Conservation (phyloP, 2,888 invertebrate species). For the Protonemura montana region DNA sequence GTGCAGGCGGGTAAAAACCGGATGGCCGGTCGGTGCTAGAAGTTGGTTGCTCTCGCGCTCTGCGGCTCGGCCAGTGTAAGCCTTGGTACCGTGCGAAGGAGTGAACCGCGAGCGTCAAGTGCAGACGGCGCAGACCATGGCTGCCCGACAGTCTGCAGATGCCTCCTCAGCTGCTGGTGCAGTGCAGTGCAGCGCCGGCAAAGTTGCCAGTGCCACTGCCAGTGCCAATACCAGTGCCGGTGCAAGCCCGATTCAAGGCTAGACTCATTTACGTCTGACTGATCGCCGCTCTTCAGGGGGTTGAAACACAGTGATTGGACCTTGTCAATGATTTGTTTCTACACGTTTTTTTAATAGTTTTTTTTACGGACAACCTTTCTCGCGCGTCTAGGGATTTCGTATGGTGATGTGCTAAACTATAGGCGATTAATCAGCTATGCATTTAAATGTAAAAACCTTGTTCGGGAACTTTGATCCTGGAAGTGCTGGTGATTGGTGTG, state of each 20-base stretch:
- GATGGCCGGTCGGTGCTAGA: neutral
- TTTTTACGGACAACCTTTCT: conserved; percentile 12
- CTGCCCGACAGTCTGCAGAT: neutral
- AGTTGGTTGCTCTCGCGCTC: neutral
- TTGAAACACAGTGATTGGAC: neutral
- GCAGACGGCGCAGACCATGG: neutral
- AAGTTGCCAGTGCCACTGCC: neutral
- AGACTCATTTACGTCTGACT: neutral
- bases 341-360: neutral
- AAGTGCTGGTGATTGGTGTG: conserved; percentile 32
- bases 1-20: conserved; percentile 27
- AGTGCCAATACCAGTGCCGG: neutral
- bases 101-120: neutral
- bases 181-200: neutral
- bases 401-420: conserved; percentile 12
- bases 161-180: neutral
- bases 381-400: neutral
- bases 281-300: neutral
- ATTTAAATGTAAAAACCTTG: neutral
- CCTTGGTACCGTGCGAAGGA: neutral
- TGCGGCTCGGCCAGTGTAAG: neutral
- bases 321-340: conserved; percentile 5
- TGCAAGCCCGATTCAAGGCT: neutral
- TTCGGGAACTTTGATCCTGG: conserved; percentile 17
- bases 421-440: neutral